These are phyloP conservation scores for Vulpes lagopus DNA, from an alignment of 2,113 vertebrate genomes.

Conservation along the genomic window DNA sequence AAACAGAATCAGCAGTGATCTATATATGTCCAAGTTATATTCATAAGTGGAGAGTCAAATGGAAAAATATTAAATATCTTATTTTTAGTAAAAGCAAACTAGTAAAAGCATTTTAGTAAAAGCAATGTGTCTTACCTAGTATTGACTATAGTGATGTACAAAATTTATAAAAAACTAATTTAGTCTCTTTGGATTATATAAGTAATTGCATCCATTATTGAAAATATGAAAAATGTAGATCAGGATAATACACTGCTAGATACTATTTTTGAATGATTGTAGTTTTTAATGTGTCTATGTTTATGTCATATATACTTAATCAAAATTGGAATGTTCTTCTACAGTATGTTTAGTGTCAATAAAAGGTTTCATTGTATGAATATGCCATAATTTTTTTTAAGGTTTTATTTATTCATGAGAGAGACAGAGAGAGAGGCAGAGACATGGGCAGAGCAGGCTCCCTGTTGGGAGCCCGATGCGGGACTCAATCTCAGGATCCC, in stretches of 20 bases:
- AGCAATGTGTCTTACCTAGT: neutral
- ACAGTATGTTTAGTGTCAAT: neutral
- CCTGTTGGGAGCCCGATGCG: no score
- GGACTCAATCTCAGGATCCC: no score
- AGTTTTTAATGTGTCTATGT: neutral
- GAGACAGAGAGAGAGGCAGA: no score
- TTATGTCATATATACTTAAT: neutral
- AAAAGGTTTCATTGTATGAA: neutral
- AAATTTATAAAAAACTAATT: neutral
- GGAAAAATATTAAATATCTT: neutral
- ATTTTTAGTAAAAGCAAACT: constrained; percentile 30
- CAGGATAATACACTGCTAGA: neutral
- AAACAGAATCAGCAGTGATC: neutral
- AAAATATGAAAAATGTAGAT: neutral
- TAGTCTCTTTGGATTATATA: neutral
- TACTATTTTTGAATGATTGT: neutral
- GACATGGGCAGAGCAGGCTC: no score
- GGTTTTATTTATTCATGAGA: no score
- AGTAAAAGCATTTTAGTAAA: neutral
- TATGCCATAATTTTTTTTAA: neutral
- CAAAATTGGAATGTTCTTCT: neutral
- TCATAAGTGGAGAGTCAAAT: neutral
- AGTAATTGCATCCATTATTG: neutral
- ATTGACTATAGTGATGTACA: neutral
- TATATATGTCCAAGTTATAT: neutral